Evolutionary conservation across 1,140 invertebrate genomes (phyloP), one percentile per base, ranked within the genome.

Genomic region (Dryas iulia): DNA sequence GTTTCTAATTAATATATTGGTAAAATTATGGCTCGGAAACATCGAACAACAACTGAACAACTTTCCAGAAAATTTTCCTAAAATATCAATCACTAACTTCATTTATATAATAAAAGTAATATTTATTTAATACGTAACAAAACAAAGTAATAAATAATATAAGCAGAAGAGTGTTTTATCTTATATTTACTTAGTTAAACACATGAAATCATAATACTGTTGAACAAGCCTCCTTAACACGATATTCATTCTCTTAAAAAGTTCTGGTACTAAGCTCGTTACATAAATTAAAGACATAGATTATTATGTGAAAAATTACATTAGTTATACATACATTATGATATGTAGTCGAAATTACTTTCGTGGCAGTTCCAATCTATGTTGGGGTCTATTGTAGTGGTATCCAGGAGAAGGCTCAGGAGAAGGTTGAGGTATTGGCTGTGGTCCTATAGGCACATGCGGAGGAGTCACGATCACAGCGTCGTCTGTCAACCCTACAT

Each of bases 401-500:
- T 91, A 91, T n/a, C 89, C 89, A n/a, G 76, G 71, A 3, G 60
- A 67, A 12, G 77, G 75, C 25, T 72, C 68, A 8, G 73, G 78
- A 8, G 70, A 57, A 1, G 81, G 82, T 54, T 74, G 70, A 0
- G 69, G 64, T 0, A 69, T 68, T 14, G 76, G 73, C 54, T 71
- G 68, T 11, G 65, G 69, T 26, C 31, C 76, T 7, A 83, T 79
- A 1, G 87, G 86, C 28, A 89, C 86, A 11, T 85, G 79, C 0
- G 89, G 89, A 0, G 89, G 86, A 0, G 89, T 90, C 25, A 91
- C 76, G 23, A 91, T 88, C 1, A 91, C 81, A 6, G 89, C 87
- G 47, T 91, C 89, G 59, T 91, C 89, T 8, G 89, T 91, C 8
- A 91, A 67, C 0, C 69, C 83, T 0, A 91, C 84, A 59, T 90